Base-by-base conservation (phyloP, 2,888 invertebrate species). In the Trissolcus japonicus region DNA sequence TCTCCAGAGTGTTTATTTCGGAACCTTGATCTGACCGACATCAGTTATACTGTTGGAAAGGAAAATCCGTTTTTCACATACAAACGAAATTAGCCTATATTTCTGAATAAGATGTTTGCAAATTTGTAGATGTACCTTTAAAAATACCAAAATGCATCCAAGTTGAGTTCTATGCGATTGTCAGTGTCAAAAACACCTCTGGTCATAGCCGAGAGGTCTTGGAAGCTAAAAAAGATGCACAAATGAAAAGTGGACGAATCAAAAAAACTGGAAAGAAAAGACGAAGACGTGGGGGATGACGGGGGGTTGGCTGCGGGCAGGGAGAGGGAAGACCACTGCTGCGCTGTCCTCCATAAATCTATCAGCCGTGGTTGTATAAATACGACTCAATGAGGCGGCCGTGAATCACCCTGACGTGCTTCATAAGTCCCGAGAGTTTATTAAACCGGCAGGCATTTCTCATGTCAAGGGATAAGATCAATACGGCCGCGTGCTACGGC, bases 371-470 rank as follows among this genome's bases (percentile, higher is more conserved):
- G 88, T 89, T 88, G 89, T 89, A 88, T 88, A 89, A 88, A 89
- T 88, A 88, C 88, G 88, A 88, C 88, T 88, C 88, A 88, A 88
- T 88, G 88, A 88, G 88, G 88, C 87, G 88, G 87, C 88, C 88
- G 88, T 88, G 89, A 88, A 89, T 88, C 89, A 89, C 88, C 87
- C 84, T 88, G 89, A 89, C 89, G 88, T 87, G 89, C 88, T 89
- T 89, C 89, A 89, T 88, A 89, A 89, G 88, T 89, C 89, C 89
- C 88, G 88, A 86, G 88, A 89, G 89, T 89, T 89, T 89, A 89
- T 89, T 89, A 89, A 89, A 89, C 88, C 88, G 87, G 88, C 88
- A 86, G 85, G 88, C 89, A 89, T 89, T 89, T 89, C 89, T 89
- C 88, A 89, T 89, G 88, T 88, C 88, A 85, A 85, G 87, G 89